These are phyloP conservation scores for Silurus meridionalis DNA, from an alignment of 2,113 vertebrate species.

Conservation along the genomic window DNA sequence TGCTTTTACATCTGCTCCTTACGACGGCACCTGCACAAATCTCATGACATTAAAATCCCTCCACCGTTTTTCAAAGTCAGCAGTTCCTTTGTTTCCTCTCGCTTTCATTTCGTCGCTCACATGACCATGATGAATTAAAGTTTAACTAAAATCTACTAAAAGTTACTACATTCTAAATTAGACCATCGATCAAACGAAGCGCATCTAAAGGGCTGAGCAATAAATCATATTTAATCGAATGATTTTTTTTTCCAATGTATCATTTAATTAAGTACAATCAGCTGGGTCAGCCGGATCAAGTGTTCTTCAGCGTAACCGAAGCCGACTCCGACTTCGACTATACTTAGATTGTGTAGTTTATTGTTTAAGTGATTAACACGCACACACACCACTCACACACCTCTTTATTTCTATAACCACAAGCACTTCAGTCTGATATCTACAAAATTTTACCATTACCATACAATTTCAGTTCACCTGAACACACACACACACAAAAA, in stretches of 20 bases:
- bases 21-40: neutral
- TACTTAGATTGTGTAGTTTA: neutral
- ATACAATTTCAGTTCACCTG: too few relatives aligned
- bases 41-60: neutral
- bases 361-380: neutral
- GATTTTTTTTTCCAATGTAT: neutral
- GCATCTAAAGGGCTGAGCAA: neutral
- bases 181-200: neutral
- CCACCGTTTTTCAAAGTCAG: neutral
- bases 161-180: neutral
- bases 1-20: neutral
- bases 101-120: neutral
- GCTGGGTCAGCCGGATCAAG: neutral
- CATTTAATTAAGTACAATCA: neutral
- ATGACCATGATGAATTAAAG: neutral
- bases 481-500: neutral
- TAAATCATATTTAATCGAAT: neutral
- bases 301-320: neutral
- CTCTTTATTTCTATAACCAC: too few relatives aligned
- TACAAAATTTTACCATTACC: too few relatives aligned
- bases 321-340: neutral
- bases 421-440: too few relatives aligned
- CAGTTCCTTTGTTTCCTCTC: constrained; percentile 11
- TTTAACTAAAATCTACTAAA: neutral
- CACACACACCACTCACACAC: neutral